phyloP scores from a whole-genome alignment of 1,140 invertebrate species.

The Pseudachorutes palmiensis region DNA sequence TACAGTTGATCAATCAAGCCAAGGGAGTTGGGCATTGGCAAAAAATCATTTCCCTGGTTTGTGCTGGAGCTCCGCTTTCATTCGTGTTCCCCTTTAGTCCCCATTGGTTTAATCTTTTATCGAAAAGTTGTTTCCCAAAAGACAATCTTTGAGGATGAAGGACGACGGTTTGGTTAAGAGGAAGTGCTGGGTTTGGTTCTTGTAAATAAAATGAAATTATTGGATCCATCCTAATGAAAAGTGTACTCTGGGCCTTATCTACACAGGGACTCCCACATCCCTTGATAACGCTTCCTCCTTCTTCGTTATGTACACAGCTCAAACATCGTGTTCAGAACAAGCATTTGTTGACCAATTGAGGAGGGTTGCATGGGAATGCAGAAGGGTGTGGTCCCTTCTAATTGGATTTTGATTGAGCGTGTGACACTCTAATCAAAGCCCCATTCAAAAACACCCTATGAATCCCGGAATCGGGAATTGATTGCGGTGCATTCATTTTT shows the following conservation, averaged over 20 bases:
- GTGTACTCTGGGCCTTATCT: background rate
- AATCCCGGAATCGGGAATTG: too few species aligned
- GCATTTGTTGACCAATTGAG: too few species aligned
- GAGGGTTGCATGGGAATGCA: background rate
- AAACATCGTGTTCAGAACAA: background rate
- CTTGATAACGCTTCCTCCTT: background rate
- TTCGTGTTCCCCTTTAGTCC: slow-evolving; percentile 2
- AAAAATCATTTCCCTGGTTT: slow-evolving; percentile 1
- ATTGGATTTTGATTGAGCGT: background rate
- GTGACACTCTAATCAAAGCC: background rate
- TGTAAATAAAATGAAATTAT: background rate
- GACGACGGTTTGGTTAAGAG: background rate
- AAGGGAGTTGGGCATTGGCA: too few species aligned
- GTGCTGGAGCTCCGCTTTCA: background rate
- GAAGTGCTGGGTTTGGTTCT: background rate
- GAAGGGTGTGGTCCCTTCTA: too few species aligned
- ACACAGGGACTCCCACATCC: background rate
- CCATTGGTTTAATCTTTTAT: background rate
- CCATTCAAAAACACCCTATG: too few species aligned
- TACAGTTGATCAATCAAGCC: too few species aligned
- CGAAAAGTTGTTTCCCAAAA: background rate
- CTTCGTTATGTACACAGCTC: background rate
- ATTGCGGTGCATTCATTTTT: too few species aligned
- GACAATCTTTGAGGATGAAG: background rate
- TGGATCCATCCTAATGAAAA: background rate